A percentile compares a stretch with the other conserved stretches of the same genome.
phyloP scores from a whole-genome alignment of 2,888 invertebrate species.

The Plagodis dolabraria region DNA sequence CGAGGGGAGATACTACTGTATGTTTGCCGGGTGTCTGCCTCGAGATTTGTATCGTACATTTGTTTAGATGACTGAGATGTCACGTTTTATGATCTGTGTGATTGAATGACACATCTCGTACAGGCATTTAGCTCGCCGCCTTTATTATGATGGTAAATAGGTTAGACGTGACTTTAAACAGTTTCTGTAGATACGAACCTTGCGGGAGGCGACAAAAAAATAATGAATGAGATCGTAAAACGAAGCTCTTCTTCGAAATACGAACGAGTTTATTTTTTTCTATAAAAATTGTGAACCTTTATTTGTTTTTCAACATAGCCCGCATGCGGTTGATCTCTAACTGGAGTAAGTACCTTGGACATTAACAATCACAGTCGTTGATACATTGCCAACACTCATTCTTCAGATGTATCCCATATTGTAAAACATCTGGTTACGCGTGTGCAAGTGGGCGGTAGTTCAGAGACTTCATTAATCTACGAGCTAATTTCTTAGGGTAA shows the following conservation, averaged over 20 bases:
- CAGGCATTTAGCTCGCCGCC: slow-evolving; percentile 35
- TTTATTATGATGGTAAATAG: slow-evolving; percentile 37
- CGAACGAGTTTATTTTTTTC: slow-evolving; percentile 19
- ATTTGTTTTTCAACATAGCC: slow-evolving; percentile 22
- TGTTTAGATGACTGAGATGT: slow-evolving; percentile 61
- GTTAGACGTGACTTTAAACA: slow-evolving; percentile 23
- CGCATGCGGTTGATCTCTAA: slow-evolving; percentile 27
- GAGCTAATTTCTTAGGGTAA: slow-evolving; percentile 43
- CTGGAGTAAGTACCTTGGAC: slow-evolving; percentile 26
- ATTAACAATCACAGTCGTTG: slow-evolving; percentile 33
- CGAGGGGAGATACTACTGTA: slow-evolving; percentile 73
- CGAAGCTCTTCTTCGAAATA: slow-evolving; percentile 3
- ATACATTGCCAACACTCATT: slow-evolving; percentile 38
- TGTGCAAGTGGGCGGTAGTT: slow-evolving; percentile 29
- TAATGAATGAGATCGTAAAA: slow-evolving; percentile 22
- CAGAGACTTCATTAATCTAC: slow-evolving; percentile 34
- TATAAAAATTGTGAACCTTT: slow-evolving; percentile 10
- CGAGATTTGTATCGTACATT: slow-evolving; percentile 72
- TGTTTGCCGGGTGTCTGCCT: slow-evolving; percentile 64
- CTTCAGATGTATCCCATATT: slow-evolving; percentile 38
- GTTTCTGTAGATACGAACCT: slow-evolving; percentile 9
- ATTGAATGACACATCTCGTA: slow-evolving; percentile 52
- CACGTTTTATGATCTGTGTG: slow-evolving; percentile 58
- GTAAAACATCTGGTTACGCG: slow-evolving; percentile 34
- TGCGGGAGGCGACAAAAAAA: slow-evolving; percentile 25